Base-by-base conservation (phyloP, 1,140 invertebrate genomes). In the Phthorimaea operculella region DNA sequence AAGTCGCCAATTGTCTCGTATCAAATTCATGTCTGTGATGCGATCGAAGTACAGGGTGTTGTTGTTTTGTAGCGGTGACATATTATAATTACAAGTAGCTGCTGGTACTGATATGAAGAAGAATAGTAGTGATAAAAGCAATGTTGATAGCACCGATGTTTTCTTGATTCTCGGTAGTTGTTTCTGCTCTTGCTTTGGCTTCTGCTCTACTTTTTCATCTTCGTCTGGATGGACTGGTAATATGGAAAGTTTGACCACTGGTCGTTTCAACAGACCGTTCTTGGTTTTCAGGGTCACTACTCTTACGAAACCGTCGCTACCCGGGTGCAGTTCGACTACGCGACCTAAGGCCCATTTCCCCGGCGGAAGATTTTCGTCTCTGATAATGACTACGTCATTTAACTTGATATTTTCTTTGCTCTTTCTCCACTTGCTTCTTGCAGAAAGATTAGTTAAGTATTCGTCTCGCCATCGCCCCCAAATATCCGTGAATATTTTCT, bases 241-340 rank as follows among this genome's bases (percentile, higher is more conserved):
- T 6, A 21, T n/a, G 12, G 17, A 1, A 7, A 51, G 28, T 11
- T 51, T 51, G 12, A 51, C 10, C 5, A 51, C 28, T n/a, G 49
- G 49, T n/a, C 49, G 17, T 28, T 28, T 51, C 16, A 51, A 4
- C 5, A 28, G 5, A 10, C 59, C 57, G n/a, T 54, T 58, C 14
- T 33, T 12, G 7, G 65, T 74, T 58, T 66, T 60, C 6, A 80
- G 15, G 14, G 55, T 63, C 1, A 66, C 75, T 12, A 66, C 64
- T 51, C 76, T 50, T 1, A 77, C 68, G 21, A 66, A 44, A 9
- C 66, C 65, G 53, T 79, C 76, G 4, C 8, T 15, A 9, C 66
- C 57, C 8, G 59, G 59, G 51, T 60, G 42, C 12, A 62, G 12
- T 18, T 58, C 85, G 50, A 80, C 52, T 1, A 76, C 56, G 12